Evolutionary conservation across 2,113 vertebrate species (phyloP), one percentile per base, ranked within the genome.

Genomic region (Boulengeromyrus knoepffleri): DNA sequence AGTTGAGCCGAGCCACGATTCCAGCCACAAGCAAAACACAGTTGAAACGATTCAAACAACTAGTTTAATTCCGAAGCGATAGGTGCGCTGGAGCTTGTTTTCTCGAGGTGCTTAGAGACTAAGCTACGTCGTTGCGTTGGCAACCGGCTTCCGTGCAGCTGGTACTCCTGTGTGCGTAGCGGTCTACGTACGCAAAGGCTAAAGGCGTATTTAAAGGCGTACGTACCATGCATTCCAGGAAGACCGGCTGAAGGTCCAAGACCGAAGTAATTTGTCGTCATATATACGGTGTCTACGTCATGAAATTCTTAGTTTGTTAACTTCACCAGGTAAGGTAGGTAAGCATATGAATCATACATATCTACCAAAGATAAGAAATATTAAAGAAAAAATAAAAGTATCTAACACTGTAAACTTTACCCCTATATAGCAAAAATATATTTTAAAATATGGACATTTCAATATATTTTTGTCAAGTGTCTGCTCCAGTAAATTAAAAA

Each of bases 71-170:
- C 9, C 62, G 27, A 70, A 70, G 62, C 62, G 3, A 31, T 70
- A 31, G 3, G 62, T 12, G 27, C 62, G 3, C 62, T 13, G 24
- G 1, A 88, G 56, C 47, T 80, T 80, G 74, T 70, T 90, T 84
- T 87, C 53, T 46, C 58, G 70, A 31, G 56, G 87, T 56, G 85
- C 87, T 90, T 91, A 85, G 91, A 91, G 91, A 92, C 90, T 49
- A 89, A 90, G 89, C 85, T 87, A 88, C 90, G 92, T 93, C 90
- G 90, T 85, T 85, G 87, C 90, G 90, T 90, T 89, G 91, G 90
- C 45, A 91, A 92, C 90, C 89, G 86, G 62, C 85, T 88, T 66
- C 66, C 88, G 88, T 50, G 90, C n/a, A 91, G 15, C 5, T 19
- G 39, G 36, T 80, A 84, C 77, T 87, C 42, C 24, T 74, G 12